phyloP scores from a whole-genome alignment of 2,113 vertebrate genomes.

The Pipra filicauda region DNA sequence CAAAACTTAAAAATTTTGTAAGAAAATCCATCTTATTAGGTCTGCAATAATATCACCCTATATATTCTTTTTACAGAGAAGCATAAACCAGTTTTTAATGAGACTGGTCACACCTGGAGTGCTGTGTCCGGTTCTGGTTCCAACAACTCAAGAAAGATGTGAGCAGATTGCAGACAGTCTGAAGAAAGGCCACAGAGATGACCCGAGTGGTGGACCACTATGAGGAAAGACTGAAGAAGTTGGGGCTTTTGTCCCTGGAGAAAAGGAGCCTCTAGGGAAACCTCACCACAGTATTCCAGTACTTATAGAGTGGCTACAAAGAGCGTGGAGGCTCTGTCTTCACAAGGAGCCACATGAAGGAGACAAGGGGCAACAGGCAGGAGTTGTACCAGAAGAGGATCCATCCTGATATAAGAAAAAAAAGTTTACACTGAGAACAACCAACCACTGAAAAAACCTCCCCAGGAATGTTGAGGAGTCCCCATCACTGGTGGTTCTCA shows the following conservation, averaged over 20 bases:
- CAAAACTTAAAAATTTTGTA: neutral
- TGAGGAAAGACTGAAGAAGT: neutral
- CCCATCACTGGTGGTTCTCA: neutral
- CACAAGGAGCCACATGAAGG: neutral
- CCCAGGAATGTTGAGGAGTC: neutral
- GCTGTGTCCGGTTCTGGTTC: accelerated
- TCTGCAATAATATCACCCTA: neutral
- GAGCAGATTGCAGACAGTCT: neutral
- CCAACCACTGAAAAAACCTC: neutral
- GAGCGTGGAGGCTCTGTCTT: neutral
- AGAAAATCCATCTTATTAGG: neutral
- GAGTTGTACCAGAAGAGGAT: neutral
- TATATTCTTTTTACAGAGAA: neutral
- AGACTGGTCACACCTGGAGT: too few species aligned
- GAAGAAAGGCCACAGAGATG: neutral
- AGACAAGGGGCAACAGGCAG: neutral
- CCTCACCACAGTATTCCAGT: neutral
- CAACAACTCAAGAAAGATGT: neutral
- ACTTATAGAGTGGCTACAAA: neutral
- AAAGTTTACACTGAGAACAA: neutral
- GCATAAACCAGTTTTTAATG: neutral
- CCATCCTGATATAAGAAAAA: neutral
- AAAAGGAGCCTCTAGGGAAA: accelerated
- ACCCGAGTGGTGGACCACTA: neutral
- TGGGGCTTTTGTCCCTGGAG: neutral